Evolutionary conservation across 2,888 invertebrate species (phyloP).

Genomic region (Lasioglossum oenotherae): DNA sequence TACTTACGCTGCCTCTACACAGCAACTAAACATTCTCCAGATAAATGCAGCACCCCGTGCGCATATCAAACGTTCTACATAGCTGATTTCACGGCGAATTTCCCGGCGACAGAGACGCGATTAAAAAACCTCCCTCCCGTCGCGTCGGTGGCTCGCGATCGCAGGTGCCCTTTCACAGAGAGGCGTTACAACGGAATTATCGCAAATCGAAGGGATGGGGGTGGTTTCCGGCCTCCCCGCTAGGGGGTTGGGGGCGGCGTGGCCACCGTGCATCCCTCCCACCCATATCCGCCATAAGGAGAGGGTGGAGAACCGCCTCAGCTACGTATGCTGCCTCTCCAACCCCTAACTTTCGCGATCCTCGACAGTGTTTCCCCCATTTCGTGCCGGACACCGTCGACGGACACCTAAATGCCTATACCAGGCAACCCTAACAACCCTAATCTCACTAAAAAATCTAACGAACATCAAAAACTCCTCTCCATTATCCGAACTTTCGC

Average conservation of each 20-base stretch:
- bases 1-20: background rate
- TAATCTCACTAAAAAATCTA: background rate
- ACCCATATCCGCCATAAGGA: conserved; percentile 73
- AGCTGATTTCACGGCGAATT: conserved; percentile 31
- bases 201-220: conserved; percentile 53
- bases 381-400: conserved; percentile 5
- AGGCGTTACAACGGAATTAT: conserved; percentile 65
- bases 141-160: conserved; percentile 20
- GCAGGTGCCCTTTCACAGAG: conserved; percentile 67
- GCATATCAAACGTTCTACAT: background rate
- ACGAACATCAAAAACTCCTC: background rate
- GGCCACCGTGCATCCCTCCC: conserved; percentile 63
- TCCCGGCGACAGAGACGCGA: conserved; percentile 21
- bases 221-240: conserved; percentile 54
- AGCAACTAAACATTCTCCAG: background rate
- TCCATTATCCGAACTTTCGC: background rate
- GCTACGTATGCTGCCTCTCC: conserved; percentile 72
- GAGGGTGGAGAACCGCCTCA: conserved; percentile 77
- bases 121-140: conserved; percentile 5
- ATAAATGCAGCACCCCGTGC: background rate
- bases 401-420: conserved; percentile 2
- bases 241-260: conserved; percentile 56
- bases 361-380: conserved; percentile 12
- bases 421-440: background rate
- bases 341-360: conserved; percentile 42